phyloP scores from a whole-genome alignment of 2,113 vertebrate species.

The Callaeas wilsoni region DNA sequence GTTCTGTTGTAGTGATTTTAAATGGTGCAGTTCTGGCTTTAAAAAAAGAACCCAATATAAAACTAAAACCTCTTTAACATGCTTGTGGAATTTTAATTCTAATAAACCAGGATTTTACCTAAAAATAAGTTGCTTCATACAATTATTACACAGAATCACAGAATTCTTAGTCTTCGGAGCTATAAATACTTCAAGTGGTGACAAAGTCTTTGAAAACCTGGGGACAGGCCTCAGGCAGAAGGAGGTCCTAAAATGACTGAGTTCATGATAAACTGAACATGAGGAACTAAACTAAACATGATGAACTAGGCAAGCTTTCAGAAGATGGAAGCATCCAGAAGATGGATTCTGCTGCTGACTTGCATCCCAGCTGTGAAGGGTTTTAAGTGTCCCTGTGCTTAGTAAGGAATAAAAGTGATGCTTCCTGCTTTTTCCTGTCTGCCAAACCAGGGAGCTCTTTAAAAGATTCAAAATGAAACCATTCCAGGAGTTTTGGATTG shows the following conservation, averaged over 20 bases:
- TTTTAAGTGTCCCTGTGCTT: neutral
- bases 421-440: neutral
- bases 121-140: neutral
- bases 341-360: neutral
- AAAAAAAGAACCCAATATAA: neutral
- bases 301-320: neutral
- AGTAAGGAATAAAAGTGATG: neutral
- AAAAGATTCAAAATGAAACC: neutral
- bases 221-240: neutral
- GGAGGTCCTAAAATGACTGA: neutral
- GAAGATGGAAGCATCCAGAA: too few species aligned
- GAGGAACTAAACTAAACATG: too few species aligned
- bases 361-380: rapidly evolving
- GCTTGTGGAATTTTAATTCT: neutral
- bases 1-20: neutral
- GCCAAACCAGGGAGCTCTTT: neutral
- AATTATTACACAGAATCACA: neutral
- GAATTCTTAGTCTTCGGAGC: neutral
- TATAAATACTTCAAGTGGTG: neutral
- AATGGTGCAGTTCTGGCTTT: neutral
- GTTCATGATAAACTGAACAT: neutral
- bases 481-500: neutral
- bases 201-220: neutral
- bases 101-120: constrained; percentile 20
- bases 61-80: neutral